Base-by-base conservation (phyloP, 1,140 invertebrate genomes). In the Paralvinella palmiformis region DNA sequence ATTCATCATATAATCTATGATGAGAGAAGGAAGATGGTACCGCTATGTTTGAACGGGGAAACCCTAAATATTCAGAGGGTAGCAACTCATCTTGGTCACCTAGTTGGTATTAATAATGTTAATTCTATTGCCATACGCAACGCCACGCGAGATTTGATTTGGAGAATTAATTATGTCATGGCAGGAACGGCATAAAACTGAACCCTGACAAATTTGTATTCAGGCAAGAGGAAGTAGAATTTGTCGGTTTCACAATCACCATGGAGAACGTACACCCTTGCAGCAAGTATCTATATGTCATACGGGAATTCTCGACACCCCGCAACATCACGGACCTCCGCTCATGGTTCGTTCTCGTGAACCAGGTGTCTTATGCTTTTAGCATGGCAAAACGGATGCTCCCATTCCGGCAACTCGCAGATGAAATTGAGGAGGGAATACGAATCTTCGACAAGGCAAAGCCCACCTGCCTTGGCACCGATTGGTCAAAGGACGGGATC, bases 151-250 rank as follows among this genome's bases (percentile, higher is more conserved):
- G n/a, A n/a, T n/a, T n/a, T n/a, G n/a, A n/a, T n/a, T n/a, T n/a
- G n/a, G n/a, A n/a, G n/a, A n/a, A n/a, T n/a, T n/a, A n/a, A n/a
- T n/a, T n/a, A n/a, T n/a, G n/a, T n/a, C n/a, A n/a, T n/a, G 65
- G 64, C 31, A 31, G 62, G 10, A 64, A 66, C 55, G 55, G 64
- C 24, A 73, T 71, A 24, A 76, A 60, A 24, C 62, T 76, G 1
- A 73, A 72, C 59, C 64, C 62, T 1, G 61, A 70, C 5, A 76
- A 75, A 50, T 70, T 69, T 53, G 29, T 59, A 3, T 71, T 77
- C 36, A 70, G 50, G 4, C 22, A 67, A 65, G 37, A 62, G n/a
- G 59, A 10, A 0, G 68, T 74, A 1, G 66, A 72, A n/a, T 77
- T 70, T 66, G 71, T 65, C 0, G 70, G 72, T 22, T 64, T 68